Base-by-base conservation (phyloP, 2,113 vertebrate genomes). In the Scolopax mira region DNA sequence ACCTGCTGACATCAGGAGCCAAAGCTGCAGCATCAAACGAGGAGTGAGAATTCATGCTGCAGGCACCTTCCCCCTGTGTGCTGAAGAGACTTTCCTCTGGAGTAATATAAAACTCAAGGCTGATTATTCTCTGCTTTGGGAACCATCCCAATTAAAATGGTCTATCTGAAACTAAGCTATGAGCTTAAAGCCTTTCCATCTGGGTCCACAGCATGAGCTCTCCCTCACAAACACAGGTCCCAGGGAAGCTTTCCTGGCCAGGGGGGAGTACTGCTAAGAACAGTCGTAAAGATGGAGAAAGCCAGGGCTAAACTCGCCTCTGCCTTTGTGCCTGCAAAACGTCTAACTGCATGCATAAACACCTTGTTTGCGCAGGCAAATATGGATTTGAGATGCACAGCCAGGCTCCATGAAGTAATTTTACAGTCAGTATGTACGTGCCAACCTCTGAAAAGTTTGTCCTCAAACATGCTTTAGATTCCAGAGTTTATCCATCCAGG, bases 381-480 rank as follows among this genome's bases (percentile, higher is more conserved):
- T 93, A 82, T 61, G 69, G 90, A 85, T 92, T 96, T 97, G 83
- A 71, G 72, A 95, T 94, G 92, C 95, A 88, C 55, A 93, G 79
- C 95, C 85, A 96, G 92, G 65, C 90, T 90, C 93, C 80, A 37
- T 95, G 93, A 96, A 95, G 94, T 96, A 74, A 94, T 96, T 79
- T 96, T 92, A 96, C 41, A 75, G 90, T 90, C 93, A 93, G 60
- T 86, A 69, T 44, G 79, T 96, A 86, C 22, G 28, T 93, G 91
- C 73, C 88, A 94, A 92, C 88, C 92, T 92, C 91, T 74, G 93
- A 96, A 96, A 90, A 91, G 92, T 90, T 83, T 93, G 94, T 91
- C 94, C 94, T 96, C 90, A 91, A 94, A 94, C 93, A 93, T 94
- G 93, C 93, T 95, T 94, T 72, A 81, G 78, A 94, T 91, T 95